A percentile compares a stretch with the other conserved stretches of the same genome.
Conservation (phyloP, 2,113 vertebrate genomes). For the Gobiocypris rarus region DNA sequence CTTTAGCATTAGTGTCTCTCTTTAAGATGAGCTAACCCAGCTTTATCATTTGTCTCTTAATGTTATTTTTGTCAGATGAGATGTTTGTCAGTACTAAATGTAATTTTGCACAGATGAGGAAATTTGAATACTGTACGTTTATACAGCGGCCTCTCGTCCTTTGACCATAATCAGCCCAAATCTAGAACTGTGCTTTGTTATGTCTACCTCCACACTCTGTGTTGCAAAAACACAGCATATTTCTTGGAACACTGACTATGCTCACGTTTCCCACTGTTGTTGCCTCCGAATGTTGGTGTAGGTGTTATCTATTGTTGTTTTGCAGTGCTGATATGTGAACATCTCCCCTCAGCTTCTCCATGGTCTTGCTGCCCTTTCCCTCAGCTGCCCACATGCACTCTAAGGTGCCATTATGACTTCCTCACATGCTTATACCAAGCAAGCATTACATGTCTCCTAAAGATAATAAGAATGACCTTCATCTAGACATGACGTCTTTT, state of each 20-base stretch:
- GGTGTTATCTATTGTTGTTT: conserved; percentile 28
- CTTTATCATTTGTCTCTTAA: conserved; percentile 2
- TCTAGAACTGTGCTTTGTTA: conserved; percentile 2
- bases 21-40: not conserved
- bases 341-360: not conserved
- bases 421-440: not conserved
- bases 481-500: not conserved
- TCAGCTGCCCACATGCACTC: not conserved
- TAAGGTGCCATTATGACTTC: not conserved
- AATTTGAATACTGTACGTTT: not conserved
- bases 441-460: not conserved
- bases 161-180: conserved; percentile 3
- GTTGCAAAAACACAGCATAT: not conserved
- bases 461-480: conserved; percentile 3
- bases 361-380: not conserved
- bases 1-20: not conserved
- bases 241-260: conserved; percentile 5
- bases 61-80: too few relatives aligned
- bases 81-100: not conserved
- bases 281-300: not conserved
- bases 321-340: not conserved
- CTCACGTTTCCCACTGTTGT: not conserved
- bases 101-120: not conserved
- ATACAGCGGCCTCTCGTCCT: not conserved
- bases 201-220: conserved; percentile 29